Conservation (phyloP, 2,113 vertebrate genomes). For the Amphiprion percula region DNA sequence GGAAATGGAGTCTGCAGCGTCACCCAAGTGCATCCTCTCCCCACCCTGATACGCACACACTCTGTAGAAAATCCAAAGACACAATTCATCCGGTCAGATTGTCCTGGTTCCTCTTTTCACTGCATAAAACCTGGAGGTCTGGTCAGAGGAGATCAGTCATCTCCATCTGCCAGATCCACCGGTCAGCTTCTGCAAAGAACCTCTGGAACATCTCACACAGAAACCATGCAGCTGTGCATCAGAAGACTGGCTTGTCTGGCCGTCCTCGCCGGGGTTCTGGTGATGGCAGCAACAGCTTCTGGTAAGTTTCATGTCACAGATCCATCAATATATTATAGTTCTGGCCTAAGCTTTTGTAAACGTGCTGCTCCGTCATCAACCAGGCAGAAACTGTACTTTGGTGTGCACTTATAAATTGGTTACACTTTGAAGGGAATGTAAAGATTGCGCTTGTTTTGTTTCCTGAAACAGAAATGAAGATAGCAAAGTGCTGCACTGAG, state of each 20-base stretch:
- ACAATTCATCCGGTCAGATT: slow-evolving; percentile 28
- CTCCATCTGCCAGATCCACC: slow-evolving; percentile 15
- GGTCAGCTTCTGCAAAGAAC: slow-evolving; percentile 28
- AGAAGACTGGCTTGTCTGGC: slow-evolving; percentile 58
- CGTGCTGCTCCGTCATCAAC: too few species aligned
- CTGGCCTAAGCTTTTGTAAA: neutral
- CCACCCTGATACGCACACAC: slow-evolving; percentile 9
- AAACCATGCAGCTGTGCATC: slow-evolving; percentile 72
- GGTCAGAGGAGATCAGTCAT: slow-evolving; percentile 27
- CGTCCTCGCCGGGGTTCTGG: slow-evolving; percentile 48
- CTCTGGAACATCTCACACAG: slow-evolving; percentile 34
- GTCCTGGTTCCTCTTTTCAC: slow-evolving; percentile 66
- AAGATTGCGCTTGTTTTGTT: neutral
- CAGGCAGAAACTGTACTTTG: too few species aligned
- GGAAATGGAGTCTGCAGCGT: slow-evolving; percentile 15
- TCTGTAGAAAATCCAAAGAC: neutral
- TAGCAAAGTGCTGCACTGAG: slow-evolving; percentile 63
- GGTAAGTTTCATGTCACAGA: slow-evolving; percentile 43
- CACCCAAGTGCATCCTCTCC: neutral
- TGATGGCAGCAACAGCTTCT: slow-evolving; percentile 21
- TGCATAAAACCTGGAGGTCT: slow-evolving; percentile 52
- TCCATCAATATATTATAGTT: neutral
- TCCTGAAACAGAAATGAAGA: slow-evolving; percentile 35
- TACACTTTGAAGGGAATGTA: neutral
- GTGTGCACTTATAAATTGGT: neutral